These are phyloP conservation scores for Ligdia adustata DNA, from an alignment of 2,888 invertebrate genomes.

Conservation along the genomic window DNA sequence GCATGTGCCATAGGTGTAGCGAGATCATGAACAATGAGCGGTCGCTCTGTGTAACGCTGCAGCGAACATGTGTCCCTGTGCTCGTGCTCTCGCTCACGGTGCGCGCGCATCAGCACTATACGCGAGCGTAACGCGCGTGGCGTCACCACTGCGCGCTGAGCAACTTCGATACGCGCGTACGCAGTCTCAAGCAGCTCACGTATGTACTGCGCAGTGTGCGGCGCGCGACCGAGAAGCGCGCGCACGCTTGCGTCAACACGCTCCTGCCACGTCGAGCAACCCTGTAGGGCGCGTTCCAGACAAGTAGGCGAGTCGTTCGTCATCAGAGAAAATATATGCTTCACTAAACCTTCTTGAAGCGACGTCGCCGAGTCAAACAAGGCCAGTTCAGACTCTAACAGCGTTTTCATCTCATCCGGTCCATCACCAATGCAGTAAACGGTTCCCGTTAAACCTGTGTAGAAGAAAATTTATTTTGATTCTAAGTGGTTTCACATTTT, in stretches of 20 bases:
- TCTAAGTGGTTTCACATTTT: too few species aligned
- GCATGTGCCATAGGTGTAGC: slow-evolving; percentile 19
- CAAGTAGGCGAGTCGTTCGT: neutral
- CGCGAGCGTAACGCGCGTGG: neutral
- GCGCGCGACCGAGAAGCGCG: neutral
- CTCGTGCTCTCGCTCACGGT: too few species aligned
- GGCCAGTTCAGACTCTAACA: too few species aligned
- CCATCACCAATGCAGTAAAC: neutral
- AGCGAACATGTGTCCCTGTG: too few species aligned
- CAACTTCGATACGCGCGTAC: neutral
- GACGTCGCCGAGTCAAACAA: too few species aligned
- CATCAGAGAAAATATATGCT: too few species aligned
- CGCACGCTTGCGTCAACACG: too few species aligned
- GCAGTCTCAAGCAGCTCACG: neutral
- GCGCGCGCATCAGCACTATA: neutral
- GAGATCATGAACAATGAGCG: slow-evolving; percentile 45
- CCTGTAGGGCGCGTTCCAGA: neutral
- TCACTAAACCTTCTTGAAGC: too few species aligned
- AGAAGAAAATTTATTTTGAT: neutral
- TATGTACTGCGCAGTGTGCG: neutral
- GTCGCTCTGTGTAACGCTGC: slow-evolving; percentile 40
- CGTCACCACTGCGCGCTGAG: too few species aligned
- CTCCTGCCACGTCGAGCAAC: too few species aligned
- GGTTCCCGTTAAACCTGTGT: neutral
- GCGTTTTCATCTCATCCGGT: neutral